Evolutionary conservation across 2,888 invertebrate species (phyloP).

Genomic region (Cylindroiulus punctatus): DNA sequence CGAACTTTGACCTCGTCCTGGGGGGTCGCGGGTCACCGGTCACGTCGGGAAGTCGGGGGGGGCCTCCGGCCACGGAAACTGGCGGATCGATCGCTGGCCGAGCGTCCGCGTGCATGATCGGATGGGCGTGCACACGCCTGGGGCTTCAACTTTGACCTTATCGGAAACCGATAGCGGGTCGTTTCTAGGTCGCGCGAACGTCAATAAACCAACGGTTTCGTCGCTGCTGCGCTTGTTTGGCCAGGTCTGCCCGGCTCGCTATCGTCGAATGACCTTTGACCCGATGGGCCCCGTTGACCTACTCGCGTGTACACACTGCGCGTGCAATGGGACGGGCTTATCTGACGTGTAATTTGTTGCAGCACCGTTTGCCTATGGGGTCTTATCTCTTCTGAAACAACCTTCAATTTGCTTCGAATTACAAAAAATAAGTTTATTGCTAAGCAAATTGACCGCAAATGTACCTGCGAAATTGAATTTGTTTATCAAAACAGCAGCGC

Average conservation of each 20-base stretch:
- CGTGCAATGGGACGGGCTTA: too few relatives aligned
- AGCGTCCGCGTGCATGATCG: constrained; percentile 5
- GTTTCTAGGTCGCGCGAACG: background rate
- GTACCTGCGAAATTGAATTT: too few relatives aligned
- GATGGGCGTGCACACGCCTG: background rate
- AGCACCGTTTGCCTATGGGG: too few relatives aligned
- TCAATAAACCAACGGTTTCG: background rate
- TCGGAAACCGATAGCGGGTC: constrained; percentile 15
- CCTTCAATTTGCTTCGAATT: too few relatives aligned
- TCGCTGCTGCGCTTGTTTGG: background rate
- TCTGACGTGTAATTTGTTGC: too few relatives aligned
- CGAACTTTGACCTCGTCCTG: background rate
- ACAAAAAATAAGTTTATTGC: too few relatives aligned
- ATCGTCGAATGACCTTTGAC: background rate
- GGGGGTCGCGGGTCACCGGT: background rate
- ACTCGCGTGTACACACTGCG: too few relatives aligned
- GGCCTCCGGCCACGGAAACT: background rate
- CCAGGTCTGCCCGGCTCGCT: background rate
- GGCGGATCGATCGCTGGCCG: background rate
- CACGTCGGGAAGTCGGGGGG: background rate
- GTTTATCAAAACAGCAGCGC: too few relatives aligned
- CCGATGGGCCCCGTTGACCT: background rate
- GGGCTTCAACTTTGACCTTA: constrained; percentile 24
- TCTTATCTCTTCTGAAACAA: too few relatives aligned
- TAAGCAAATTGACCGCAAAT: too few relatives aligned